These are phyloP conservation scores for Crepidodera aurea DNA, from an alignment of 2,888 invertebrate species.

Conservation along the genomic window DNA sequence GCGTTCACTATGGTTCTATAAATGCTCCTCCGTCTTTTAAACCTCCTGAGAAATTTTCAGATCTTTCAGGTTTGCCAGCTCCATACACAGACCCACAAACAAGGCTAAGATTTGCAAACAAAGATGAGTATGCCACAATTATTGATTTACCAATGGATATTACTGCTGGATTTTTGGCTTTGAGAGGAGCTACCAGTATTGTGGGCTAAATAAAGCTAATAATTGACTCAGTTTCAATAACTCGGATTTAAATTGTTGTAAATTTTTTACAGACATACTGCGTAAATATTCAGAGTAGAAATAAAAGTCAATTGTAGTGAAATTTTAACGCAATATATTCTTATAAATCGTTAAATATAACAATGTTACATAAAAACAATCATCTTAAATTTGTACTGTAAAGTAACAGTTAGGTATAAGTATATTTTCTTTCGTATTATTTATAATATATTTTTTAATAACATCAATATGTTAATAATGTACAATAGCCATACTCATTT, in stretches of 20 bases:
- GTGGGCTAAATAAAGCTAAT: constrained; percentile 68
- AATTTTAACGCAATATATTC: constrained; percentile 54
- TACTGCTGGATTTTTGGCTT: constrained; percentile 85
- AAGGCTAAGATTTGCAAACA: constrained; percentile 83
- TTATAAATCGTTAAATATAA: constrained; percentile 60
- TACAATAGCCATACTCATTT: constrained; percentile 46
- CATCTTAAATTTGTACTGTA: constrained; percentile 57
- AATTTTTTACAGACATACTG: no score
- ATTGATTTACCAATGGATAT: constrained; percentile 90
- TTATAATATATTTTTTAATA: constrained; percentile 47
- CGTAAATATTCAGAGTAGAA: no score
- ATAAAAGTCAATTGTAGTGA: constrained; percentile 10
- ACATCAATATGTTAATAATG: constrained; percentile 51
- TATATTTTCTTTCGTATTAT: constrained; percentile 52
- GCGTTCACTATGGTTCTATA: constrained; percentile 83
- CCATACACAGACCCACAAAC: constrained; percentile 92
- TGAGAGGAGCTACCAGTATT: constrained; percentile 83
- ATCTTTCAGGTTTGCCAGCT: constrained; percentile 86
- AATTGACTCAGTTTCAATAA: neutral
- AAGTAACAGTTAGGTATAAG: constrained; percentile 53
- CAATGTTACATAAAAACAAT: constrained; percentile 59
- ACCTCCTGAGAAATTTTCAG: constrained; percentile 93
- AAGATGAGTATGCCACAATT: constrained; percentile 88
- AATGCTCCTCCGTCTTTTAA: constrained; percentile 92
- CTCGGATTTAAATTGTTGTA: no score